Base-by-base conservation (phyloP, 1,140 invertebrate species). In the Drosophila mojavensis region DNA sequence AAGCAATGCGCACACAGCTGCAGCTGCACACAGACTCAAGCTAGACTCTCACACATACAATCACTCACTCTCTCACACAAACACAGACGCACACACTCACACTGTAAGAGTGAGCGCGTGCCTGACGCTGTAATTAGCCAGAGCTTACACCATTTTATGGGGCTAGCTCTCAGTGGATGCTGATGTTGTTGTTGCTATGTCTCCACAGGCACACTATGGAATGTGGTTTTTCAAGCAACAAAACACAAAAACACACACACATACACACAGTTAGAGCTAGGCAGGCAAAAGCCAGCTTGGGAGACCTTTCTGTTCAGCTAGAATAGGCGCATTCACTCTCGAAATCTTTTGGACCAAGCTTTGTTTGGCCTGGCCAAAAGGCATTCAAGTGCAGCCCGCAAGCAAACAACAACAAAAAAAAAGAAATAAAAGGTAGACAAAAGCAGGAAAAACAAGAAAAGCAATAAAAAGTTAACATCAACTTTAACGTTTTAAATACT, bases 201-300 rank as follows among this genome's bases (percentile, higher is more conserved):
- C 58, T 62, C 30, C 41, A 50, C 20, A 73, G 78, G 83, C 83
- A 81, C 83, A 89, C 84, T 84, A 79, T 79, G 84, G 84, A 89
- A 89, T 89, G 84, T 66, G 84, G 84, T 89, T 89, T 89, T 89
- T 89, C 80, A 70, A 89, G 78, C 84, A 63, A 59, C 68, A 53
- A 53, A 73, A 80, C 60, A 63, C 72, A 79, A 69, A 78, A 60
- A 80, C n/a, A 55, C 56, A 65, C 54, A 17, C 24, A 43, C 55
- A 68, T 43, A 47, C 20, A 45, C 36, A 26, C 24, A 11, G 20
- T 15, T 50, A 71, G 50, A 65, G 60, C 9, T 30, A 51, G 36
- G 3, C 13, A 51, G 26, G 53, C 69, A 48, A 39, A 30, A 48
- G 60, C 53, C 1, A 47, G 41, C 54, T 68, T 30, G 24, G 39